Percentiles rank a stretch among this genome's conserved stretches.
Conservation (phyloP, 2,888 invertebrate genomes). For the Bombylius discolor region DNA sequence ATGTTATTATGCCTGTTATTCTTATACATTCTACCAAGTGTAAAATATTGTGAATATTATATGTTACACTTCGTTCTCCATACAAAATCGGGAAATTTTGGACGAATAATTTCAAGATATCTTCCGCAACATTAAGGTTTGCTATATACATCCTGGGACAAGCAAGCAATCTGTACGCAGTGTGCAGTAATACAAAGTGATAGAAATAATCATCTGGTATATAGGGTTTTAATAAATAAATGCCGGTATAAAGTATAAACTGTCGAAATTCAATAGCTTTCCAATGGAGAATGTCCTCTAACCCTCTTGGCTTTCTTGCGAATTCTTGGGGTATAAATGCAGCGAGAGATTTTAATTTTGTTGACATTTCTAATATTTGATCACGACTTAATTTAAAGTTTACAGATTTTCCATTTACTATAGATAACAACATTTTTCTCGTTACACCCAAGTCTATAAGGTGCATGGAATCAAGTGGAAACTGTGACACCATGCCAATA, state of each 20-base stretch:
- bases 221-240: slow-evolving; percentile 6
- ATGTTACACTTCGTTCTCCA: slow-evolving; percentile 9
- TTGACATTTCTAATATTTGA: not conserved
- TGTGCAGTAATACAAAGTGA: slow-evolving; percentile 9
- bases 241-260: slow-evolving; percentile 10
- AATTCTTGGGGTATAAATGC: slow-evolving; percentile 7
- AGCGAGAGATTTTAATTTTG: not conserved
- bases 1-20: slow-evolving; percentile 4
- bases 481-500: slow-evolving; percentile 1
- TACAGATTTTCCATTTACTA: not conserved
- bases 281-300: slow-evolving; percentile 10
- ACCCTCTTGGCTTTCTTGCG: slow-evolving; percentile 9
- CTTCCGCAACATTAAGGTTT: slow-evolving; percentile 4
- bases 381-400: not conserved
- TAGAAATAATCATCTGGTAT: slow-evolving; percentile 7
- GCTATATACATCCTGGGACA: slow-evolving; percentile 5
- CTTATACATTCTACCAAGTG: slow-evolving; percentile 7
- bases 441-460: slow-evolving; percentile 1
- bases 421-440: not conserved
- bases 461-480: slow-evolving; percentile 2
- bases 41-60: slow-evolving; percentile 11
- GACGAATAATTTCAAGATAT: slow-evolving; percentile 10
- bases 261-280: slow-evolving; percentile 11
- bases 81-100: slow-evolving; percentile 11
- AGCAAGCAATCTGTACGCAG: slow-evolving; percentile 5